Conservation (phyloP, 2,797 vertebrate genomes). For the Orientallactaga sibirica region DNA sequence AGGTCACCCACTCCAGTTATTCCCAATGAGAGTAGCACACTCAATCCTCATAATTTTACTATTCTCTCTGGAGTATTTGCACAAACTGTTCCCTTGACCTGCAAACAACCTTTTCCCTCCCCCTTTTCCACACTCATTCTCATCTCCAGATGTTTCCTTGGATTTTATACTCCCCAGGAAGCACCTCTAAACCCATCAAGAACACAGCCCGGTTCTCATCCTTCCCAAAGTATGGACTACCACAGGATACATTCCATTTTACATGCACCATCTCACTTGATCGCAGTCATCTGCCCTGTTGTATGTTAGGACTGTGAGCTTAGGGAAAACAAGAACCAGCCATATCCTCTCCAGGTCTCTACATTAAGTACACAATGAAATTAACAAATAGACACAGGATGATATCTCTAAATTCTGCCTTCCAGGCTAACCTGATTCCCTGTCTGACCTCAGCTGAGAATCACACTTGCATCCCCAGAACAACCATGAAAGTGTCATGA, state of each 20-base stretch:
- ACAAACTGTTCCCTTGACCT: not conserved
- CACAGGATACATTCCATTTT: not conserved
- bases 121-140: not conserved
- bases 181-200: not conserved
- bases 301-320: not conserved
- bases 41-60: not conserved
- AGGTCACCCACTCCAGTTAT: not conserved
- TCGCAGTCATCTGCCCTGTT: not conserved
- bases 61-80: not conserved
- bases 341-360: not conserved
- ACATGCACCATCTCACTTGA: not conserved
- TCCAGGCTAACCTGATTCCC: not conserved
- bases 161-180: not conserved
- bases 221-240: not conserved
- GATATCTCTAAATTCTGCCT: not conserved
- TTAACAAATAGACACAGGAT: not conserved
- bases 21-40: not conserved
- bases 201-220: not conserved
- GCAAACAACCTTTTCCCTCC: not conserved
- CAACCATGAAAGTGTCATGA: not conserved
- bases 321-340: not conserved
- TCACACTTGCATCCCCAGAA: not conserved
- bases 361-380: conserved; percentile 9
- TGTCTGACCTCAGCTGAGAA: not conserved
- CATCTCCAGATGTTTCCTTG: not conserved